Conservation (phyloP, 2,797 vertebrate genomes). For the Urophycis tenuis region DNA sequence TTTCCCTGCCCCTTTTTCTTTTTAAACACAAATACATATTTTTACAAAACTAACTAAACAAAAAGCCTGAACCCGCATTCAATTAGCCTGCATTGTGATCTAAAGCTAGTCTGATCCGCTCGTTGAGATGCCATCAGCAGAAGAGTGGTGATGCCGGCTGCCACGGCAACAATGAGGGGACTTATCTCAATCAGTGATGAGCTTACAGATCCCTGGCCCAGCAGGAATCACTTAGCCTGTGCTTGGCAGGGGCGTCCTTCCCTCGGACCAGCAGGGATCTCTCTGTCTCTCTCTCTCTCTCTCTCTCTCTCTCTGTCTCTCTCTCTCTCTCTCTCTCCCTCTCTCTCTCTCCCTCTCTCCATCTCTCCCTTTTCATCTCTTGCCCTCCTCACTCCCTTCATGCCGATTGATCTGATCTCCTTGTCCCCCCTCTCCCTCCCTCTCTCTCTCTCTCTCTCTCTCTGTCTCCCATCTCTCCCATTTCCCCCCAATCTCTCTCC, state of each 20-base stretch:
- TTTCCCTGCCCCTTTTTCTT: not conserved
- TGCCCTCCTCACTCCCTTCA: not conserved
- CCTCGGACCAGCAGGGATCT: constrained; percentile 19
- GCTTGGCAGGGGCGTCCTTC: constrained; percentile 35
- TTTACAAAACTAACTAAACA: not conserved
- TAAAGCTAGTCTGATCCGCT: constrained; percentile 18
- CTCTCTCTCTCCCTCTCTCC: constrained; percentile 19
- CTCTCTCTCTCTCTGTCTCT: not conserved
- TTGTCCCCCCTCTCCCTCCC: no score
- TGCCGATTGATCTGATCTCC: not conserved
- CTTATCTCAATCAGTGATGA: constrained; percentile 8
- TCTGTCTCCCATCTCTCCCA: not conserved
- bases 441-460: not conserved
- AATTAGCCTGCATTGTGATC: not conserved
- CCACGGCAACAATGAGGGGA: constrained; percentile 30
- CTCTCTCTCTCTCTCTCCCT: not conserved
- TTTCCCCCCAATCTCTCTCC: no score
- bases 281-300: constrained; percentile 6
- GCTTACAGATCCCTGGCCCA: constrained; percentile 44
- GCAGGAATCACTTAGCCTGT: constrained; percentile 57
- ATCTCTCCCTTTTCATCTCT: not conserved
- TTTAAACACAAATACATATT: not conserved
- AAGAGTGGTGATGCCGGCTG: constrained; percentile 39
- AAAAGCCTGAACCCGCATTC: not conserved
- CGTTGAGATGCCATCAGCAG: constrained; percentile 43